Percentiles rank a stretch among this genome's conserved stretches.
These are phyloP conservation scores for Coregonus suidteri DNA, from an alignment of 2,797 vertebrate species.

Conservation along the genomic window DNA sequence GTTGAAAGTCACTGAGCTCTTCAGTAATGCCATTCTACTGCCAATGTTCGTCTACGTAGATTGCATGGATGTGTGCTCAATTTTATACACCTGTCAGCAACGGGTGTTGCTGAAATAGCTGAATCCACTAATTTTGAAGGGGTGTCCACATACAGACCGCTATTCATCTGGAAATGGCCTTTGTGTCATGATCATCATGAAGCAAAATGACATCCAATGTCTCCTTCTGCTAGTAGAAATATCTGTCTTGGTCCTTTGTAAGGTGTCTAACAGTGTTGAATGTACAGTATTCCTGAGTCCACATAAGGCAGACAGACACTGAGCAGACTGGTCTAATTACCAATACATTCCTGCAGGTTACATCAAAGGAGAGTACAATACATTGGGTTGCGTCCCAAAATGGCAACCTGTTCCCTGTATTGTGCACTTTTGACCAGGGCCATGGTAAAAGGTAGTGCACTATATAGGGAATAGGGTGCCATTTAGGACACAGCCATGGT, in stretches of 20 bases:
- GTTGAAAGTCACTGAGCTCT: too few relatives aligned
- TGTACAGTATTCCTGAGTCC: neutral
- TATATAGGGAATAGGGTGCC: neutral
- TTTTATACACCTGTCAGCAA: too few relatives aligned
- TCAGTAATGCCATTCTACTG: too few relatives aligned
- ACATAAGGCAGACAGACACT: constrained; percentile 4
- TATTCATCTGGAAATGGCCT: too few relatives aligned
- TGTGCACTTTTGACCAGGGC: neutral
- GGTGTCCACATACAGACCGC: too few relatives aligned
- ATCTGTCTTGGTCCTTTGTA: neutral
- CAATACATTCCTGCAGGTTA: constrained; percentile 34
- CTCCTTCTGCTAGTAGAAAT: neutral
- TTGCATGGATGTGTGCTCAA: too few relatives aligned
- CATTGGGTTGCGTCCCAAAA: neutral
- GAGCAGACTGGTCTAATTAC: constrained; percentile 41
- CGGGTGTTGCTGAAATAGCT: too few relatives aligned
- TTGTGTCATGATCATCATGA: neutral
- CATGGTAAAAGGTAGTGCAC: neutral
- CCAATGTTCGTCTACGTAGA: too few relatives aligned
- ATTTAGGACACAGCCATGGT: neutral
- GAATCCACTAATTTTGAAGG: too few relatives aligned
- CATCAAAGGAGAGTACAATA: constrained; percentile 34
- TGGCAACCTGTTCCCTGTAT: neutral
- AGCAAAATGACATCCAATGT: neutral
- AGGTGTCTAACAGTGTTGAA: constrained; percentile 1